phyloP scores from a whole-genome alignment of 1,140 invertebrate species.

The Ptiloglossa arizonensis region DNA sequence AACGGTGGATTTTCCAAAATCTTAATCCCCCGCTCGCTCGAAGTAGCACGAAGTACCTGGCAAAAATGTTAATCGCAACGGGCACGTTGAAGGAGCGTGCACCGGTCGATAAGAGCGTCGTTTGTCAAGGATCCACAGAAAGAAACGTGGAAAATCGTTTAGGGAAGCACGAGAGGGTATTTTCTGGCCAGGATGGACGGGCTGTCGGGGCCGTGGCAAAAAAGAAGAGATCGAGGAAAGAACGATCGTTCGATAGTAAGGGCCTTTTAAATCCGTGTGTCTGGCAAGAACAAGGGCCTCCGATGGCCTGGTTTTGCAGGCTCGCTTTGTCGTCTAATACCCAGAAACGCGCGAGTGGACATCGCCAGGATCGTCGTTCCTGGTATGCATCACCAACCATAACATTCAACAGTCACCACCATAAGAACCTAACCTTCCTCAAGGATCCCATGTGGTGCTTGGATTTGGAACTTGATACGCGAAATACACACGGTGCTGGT shows the following conservation, averaged over 20 bases:
- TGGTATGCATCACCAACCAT: conserved; percentile 49
- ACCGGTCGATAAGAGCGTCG: not conserved
- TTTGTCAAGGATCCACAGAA: not conserved
- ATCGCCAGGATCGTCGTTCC: conserved; percentile 50
- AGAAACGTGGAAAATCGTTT: not conserved
- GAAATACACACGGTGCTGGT: not conserved
- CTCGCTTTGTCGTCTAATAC: conserved; percentile 41
- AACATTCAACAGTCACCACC: conserved; percentile 54
- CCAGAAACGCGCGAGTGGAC: conserved; percentile 50
- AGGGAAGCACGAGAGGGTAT: not conserved
- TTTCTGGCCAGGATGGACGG: not conserved
- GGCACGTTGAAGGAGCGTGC: not conserved
- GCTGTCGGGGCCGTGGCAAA: not conserved
- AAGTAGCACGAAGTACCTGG: not conserved
- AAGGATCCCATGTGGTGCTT: conserved; percentile 8
- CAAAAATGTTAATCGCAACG: not conserved
- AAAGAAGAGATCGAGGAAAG: conserved; percentile 24
- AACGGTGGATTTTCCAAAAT: no score
- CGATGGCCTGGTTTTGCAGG: conserved; percentile 21
- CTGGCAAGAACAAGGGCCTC: conserved; percentile 30
- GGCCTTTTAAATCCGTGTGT: conserved; percentile 20
- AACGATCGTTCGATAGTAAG: conserved; percentile 35
- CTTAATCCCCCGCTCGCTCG: not conserved
- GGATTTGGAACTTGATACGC: conserved; percentile 5
- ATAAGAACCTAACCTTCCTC: conserved; percentile 57